phyloP scores from a whole-genome alignment of 2,888 invertebrate genomes.

The Tipula unca region DNA sequence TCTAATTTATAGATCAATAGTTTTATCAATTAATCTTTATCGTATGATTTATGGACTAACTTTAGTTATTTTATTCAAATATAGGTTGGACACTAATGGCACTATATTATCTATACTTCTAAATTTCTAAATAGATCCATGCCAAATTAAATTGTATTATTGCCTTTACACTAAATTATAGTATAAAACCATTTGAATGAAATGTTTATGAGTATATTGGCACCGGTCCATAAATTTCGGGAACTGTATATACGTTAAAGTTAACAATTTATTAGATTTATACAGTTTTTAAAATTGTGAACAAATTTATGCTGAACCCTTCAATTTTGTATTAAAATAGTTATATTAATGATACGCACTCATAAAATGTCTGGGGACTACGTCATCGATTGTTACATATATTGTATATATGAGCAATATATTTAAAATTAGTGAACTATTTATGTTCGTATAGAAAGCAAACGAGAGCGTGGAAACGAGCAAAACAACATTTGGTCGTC shows the following conservation, averaged over 20 bases:
- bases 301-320: background rate
- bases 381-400: background rate
- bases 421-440: background rate
- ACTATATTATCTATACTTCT: too few relatives aligned
- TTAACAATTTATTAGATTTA: background rate
- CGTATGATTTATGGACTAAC: too few relatives aligned
- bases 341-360: background rate
- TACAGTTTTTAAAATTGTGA: background rate
- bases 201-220: background rate
- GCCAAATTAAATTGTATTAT: too few relatives aligned
- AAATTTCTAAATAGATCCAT: too few relatives aligned
- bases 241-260: background rate
- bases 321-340: background rate
- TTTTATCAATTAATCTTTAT: too few relatives aligned
- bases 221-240: background rate
- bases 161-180: too few relatives aligned
- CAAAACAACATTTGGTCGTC: too few relatives aligned
- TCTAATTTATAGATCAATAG: too few relatives aligned
- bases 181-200: background rate
- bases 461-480: too few relatives aligned
- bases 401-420: background rate
- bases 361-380: background rate
- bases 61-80: too few relatives aligned
- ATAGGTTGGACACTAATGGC: too few relatives aligned
- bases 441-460: too few relatives aligned